Conservation (phyloP, 2,113 vertebrate species). For the Psophia crepitans region DNA sequence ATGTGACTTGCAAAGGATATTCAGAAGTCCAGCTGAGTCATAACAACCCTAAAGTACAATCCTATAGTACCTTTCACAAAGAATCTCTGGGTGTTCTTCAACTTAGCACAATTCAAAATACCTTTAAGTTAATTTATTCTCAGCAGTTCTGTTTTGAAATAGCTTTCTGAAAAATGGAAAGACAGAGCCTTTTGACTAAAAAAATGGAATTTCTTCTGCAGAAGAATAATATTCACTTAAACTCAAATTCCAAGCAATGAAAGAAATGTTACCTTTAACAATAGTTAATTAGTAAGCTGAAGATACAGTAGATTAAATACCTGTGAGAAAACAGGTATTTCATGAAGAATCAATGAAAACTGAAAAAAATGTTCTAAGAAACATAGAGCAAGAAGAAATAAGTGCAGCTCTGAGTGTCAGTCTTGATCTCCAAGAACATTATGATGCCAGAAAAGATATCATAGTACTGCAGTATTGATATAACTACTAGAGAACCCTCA, state of each 20-base stretch:
- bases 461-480: neutral
- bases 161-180: neutral
- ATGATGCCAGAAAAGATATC: rapidly evolving
- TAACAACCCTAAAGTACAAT: neutral
- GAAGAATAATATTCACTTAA: neutral
- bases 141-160: neutral
- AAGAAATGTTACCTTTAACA: neutral
- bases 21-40: neutral
- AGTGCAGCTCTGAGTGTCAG: neutral
- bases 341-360: neutral
- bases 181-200: neutral
- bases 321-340: neutral
- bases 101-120: neutral
- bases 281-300: neutral
- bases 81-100: neutral
- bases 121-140: neutral
- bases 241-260: neutral
- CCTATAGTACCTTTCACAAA: neutral
- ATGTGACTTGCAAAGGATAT: neutral
- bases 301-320: neutral
- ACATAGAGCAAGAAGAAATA: neutral
- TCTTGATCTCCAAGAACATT: neutral
- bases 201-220: neutral
- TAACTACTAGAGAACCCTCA: neutral
- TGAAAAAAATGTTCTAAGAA: neutral